Base-by-base conservation (phyloP, 2,888 invertebrate genomes). In the Julus scandinavius region DNA sequence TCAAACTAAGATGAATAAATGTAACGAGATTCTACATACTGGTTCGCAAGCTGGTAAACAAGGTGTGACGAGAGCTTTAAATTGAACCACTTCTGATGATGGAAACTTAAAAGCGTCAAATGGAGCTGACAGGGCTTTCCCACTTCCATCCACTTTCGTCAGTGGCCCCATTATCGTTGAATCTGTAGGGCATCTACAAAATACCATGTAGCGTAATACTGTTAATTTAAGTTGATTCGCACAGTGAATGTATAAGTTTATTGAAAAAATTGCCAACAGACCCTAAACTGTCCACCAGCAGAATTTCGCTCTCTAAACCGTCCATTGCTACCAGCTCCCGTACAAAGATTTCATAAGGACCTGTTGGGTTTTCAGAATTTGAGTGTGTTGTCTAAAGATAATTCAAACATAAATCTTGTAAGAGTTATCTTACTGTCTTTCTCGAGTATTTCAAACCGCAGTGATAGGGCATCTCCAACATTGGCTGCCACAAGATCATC, bases 71-170 rank as follows among this genome's bases (percentile, higher is more conserved):
- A 98, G 93, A n/a, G 98, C 98, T 90, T 97, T 95, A 95, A 98
- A 98, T 92, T 98, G 98, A 1, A 98, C 98, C 85, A 97, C 96
- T 92, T 98, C 97, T 17, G 97, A 97, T 87, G 97, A 97, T 84
- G 98, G 98, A 94, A 98, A 98, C 93, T 98, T 98, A 94, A 98
- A 98, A 63, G 98, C 98, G 92, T 98, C 98, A 93, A 98, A 98
- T 93, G 97, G 96, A 88, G 97, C 97, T 89, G 97, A 93, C 89
- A 98, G 93, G 91, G 96, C 95, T 95, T 96, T 94, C 0, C 90
- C 89, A 80, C 90, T 89, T 6, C 89, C 90, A 58, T 90, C 72
- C 11, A 89, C 89, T 88, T 89, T 89, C 9, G 72, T 87, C 54
- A 92, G 91, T 6, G 92, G 90, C 1, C 92, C 92, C 92, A 93